Evolutionary conservation across 92 coral and sea anemone species (phyloP), one percentile per base, ranked within the genome.

Genomic region (Muricea muricata): DNA sequence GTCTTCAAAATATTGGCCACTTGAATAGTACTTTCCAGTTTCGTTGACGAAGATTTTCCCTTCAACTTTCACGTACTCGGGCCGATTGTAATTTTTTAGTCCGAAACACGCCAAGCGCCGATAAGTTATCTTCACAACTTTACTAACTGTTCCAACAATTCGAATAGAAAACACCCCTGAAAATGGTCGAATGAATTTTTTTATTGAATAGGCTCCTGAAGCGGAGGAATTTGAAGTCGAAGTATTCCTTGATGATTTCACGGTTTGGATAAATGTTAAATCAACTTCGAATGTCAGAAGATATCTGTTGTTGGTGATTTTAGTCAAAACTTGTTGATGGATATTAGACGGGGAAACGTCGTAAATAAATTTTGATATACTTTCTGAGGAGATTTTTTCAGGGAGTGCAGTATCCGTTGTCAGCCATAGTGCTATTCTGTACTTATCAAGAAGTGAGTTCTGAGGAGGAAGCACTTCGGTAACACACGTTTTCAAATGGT

Each of bases 161-260:
- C 1, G 79, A 52, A 73, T 10, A n/a, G 6, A 21, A 29, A 73
- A 73, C 8, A 32, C 15, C 0, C 30, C 33, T 26, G 79, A 33
- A 42, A 73, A 73, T 6, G 79, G 58, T 24, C 32, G 56, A 24
- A 40, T 29, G 37, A 73, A 73, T 46, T 46, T 41, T 11, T 84
- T 84, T 45, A 90, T 37, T 73, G 87, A 83, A 79, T 93, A 93
- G 67, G 92, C 89, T 61, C 91, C 95, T 14, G 68, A 73, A 7
- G 89, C 47, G 82, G 76, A 84, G 37, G 48, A 82, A 39, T 31
- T 7, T n/a, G n/a, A 37, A 30, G 20, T 41, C 24, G 46, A 10
- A 25, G 20, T 0, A 41, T 46, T 73, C 28, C 8, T 46, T 12
- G 57, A 73, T 18, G 26, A 23, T 46, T 42, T 33, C 14, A 26